Base-by-base conservation (phyloP, 2,113 vertebrate genomes). In the Gnathonemus longibarbis region DNA sequence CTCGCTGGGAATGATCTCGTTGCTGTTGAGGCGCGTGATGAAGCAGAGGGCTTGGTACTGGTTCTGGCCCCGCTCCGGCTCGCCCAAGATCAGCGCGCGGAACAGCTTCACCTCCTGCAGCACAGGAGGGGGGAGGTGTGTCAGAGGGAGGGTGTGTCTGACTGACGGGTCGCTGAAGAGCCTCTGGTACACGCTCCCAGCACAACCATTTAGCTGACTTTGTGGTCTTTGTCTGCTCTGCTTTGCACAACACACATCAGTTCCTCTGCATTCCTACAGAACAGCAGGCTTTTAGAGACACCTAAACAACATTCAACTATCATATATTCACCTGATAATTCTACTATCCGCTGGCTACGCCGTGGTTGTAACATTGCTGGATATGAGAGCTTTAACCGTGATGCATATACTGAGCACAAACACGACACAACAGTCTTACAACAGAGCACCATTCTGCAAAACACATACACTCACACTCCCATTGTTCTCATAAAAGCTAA, bases 31-130 rank as follows among this genome's bases (percentile, higher is more conserved):
- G 86, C 96, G 95, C 0, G 97, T 98, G 92, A 99, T 88, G 62
- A 99, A 99, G 94, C 98, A 99, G 27, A 99, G 96, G 0, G 97
- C 98, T 93, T 99, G 98, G 95, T 98, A 99, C 94, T 99, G 98
- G 93, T 95, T 98, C 95, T 99, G 98, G 31, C 98, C 98, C 90
- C 98, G 96, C 92, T 99, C 98, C 93, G 98, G 95, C 94, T 99
- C 98, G 62, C 98, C 98, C 0, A 99, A 96, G 94, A 99, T 98
- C 93, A 99, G 95, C 15, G 98, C 97, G 58, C 97, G 96, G 95
- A 99, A 99, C 92, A 99, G 97, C 96, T 99, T 99, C 94, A 99
- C 97, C 92, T 98, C 96, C 98, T 99, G 93, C 39, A n/a, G 62
- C 46, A 58, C 19, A 83, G 35, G n/a, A 90, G 50, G 19, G 6